These are phyloP conservation scores for Cabera pusaria DNA, from an alignment of 2,888 invertebrate species.

Conservation along the genomic window DNA sequence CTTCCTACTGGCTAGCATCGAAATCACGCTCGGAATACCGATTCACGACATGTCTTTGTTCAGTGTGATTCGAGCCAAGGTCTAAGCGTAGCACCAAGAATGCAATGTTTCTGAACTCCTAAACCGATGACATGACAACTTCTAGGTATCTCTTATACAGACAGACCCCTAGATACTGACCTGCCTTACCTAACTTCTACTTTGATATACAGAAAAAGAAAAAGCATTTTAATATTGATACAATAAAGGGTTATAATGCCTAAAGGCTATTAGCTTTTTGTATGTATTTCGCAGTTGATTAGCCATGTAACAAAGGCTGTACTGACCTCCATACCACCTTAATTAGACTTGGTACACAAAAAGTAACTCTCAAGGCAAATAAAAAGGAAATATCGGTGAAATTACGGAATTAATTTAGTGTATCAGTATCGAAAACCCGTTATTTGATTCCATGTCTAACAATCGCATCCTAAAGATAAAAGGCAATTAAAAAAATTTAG, in stretches of 20 bases:
- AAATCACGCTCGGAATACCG: too few relatives aligned
- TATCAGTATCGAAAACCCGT: conserved; percentile 5
- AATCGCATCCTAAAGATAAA: conserved; percentile 7
- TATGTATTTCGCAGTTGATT: conserved; percentile 62
- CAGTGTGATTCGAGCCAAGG: too few relatives aligned
- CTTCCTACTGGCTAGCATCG: too few relatives aligned
- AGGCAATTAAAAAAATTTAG: too few relatives aligned
- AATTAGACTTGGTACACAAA: conserved; percentile 56
- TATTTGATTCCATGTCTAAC: conserved; percentile 6
- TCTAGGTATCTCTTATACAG: too few relatives aligned
- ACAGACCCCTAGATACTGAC: too few relatives aligned
- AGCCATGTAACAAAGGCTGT: conserved; percentile 68
- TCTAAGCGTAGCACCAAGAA: too few relatives aligned
- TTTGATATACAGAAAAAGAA: too few relatives aligned
- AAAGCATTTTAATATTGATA: conserved; percentile 1
- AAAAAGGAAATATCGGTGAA: conserved; percentile 46
- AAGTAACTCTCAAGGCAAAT: conserved; percentile 63
- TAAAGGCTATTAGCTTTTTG: conserved; percentile 31
- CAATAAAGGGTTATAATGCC: conserved; percentile 10
- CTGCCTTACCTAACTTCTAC: too few relatives aligned
- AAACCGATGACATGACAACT: too few relatives aligned
- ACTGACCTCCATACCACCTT: conserved; percentile 46
- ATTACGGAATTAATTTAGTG: conserved; percentile 30
- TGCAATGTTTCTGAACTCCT: too few relatives aligned
- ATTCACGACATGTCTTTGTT: too few relatives aligned